Evolutionary conservation across 2,888 invertebrate species (phyloP), one percentile per base, ranked within the genome.

Genomic region (Halocaridina rubra): DNA sequence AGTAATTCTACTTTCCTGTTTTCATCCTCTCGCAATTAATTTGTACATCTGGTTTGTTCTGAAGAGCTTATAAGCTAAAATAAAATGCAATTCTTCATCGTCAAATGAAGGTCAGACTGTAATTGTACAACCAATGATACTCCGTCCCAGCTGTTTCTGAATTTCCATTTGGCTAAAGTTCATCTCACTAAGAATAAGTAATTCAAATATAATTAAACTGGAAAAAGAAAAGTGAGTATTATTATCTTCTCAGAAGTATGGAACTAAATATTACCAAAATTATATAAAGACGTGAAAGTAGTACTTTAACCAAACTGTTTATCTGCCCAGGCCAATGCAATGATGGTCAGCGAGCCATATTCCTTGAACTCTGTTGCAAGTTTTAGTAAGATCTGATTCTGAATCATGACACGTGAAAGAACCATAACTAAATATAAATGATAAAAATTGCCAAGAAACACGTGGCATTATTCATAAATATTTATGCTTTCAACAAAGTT

Each of bases 61-160:
- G n/a, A n/a, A n/a, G n/a, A n/a, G n/a, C n/a, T n/a, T n/a, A n/a
- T n/a, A n/a, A n/a, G n/a, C n/a, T n/a, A n/a, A n/a, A n/a, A n/a
- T n/a, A n/a, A n/a, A n/a, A n/a, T n/a, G n/a, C n/a, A n/a, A n/a
- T n/a, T n/a, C n/a, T n/a, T n/a, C n/a, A n/a, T n/a, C n/a, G n/a
- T n/a, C n/a, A n/a, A n/a, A n/a, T n/a, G 19, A 53, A 53, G 53
- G 53, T 53, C 53, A 53, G 53, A 53, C 53, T 53, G 53, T 53
- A n/a, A 2, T n/a, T 32, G n/a, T 59, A 61, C 46, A 76, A 32
- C 46, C 59, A 59, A 77, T 29, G 27, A 13, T 32, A 77, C 59
- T 77, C 77, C 61, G 77, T 77, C 61, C 77, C 77, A 77, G 77
- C 77, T 77, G 77, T 61, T 61, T 61, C 77, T 61, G 30, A n/a